Conservation (phyloP, 37 sponge, comb jelly and placozoan genomes). For the Mnemiopsis leidyi region DNA sequence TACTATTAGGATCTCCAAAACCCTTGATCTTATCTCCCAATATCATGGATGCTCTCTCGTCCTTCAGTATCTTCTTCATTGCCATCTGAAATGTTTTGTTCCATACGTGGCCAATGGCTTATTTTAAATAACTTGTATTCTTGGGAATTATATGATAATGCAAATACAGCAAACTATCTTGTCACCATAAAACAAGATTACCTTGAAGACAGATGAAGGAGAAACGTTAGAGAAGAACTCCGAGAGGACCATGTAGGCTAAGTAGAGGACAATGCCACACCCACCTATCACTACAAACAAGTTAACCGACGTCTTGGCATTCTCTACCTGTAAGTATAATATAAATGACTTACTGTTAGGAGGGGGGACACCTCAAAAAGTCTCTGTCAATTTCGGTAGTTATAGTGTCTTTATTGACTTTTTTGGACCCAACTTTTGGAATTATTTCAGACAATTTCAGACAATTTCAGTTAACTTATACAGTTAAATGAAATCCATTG, state of each 20-base stretch:
- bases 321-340: conserved; percentile 34
- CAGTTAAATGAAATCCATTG: neutral
- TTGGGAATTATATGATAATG: no score
- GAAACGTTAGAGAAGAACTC: conserved; percentile 35
- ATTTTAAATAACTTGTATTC: no score
- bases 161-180: neutral
- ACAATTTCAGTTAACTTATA: no score
- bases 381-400: no score
- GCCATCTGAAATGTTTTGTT: neutral
- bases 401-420: no score
- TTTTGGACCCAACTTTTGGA: no score
- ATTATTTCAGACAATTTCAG: no score
- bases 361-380: no score
- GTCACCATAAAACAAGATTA: no score
- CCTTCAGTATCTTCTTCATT: neutral
- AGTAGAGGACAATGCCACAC: neutral
- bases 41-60: neutral
- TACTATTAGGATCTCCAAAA: conserved; percentile 40
- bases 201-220: conserved; percentile 48
- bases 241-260: neutral
- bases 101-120: no score
- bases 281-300: neutral
- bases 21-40: conserved; percentile 54
- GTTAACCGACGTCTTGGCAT: conserved; percentile 17
- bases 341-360: no score